Evolutionary conservation across 1,140 invertebrate genomes (phyloP).

Genomic region (Apis cerana): DNA sequence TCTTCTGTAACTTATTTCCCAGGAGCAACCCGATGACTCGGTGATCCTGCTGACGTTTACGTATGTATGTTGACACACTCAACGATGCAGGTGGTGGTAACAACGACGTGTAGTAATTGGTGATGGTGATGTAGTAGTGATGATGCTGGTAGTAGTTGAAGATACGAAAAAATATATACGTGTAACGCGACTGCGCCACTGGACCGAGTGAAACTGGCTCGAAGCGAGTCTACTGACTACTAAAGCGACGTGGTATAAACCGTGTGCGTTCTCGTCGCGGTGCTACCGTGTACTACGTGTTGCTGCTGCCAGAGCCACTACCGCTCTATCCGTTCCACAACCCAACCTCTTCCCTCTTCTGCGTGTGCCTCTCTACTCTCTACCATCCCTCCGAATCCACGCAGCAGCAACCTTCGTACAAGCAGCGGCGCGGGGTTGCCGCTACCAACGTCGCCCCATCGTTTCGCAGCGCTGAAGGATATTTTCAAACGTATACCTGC

Average conservation of each 20-base stretch:
- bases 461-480: conserved; percentile 29
- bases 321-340: conserved; percentile 41
- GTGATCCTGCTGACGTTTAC: conserved; percentile 33
- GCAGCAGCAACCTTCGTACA: conserved; percentile 30
- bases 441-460: conserved; percentile 48
- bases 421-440: conserved; percentile 40
- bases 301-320: conserved; percentile 55
- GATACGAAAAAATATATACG: conserved; percentile 32
- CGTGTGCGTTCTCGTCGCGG: conserved; percentile 47
- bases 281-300: conserved; percentile 64
- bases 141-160: conserved; percentile 39
- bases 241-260: conserved; percentile 25
- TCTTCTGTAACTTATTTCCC: not conserved
- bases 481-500: conserved; percentile 35
- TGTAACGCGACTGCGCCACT: conserved; percentile 62
- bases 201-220: conserved; percentile 39
- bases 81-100: conserved; percentile 46
- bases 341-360: conserved; percentile 13
- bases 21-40: conserved; percentile 21
- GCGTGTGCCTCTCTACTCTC: conserved; percentile 39
- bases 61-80: conserved; percentile 36
- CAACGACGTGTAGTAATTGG: conserved; percentile 6
- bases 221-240: conserved; percentile 37
- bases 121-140: conserved; percentile 2
- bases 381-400: conserved; percentile 55